Conservation (phyloP, 2,113 vertebrate genomes). For the Neodon shergylaensis region DNA sequence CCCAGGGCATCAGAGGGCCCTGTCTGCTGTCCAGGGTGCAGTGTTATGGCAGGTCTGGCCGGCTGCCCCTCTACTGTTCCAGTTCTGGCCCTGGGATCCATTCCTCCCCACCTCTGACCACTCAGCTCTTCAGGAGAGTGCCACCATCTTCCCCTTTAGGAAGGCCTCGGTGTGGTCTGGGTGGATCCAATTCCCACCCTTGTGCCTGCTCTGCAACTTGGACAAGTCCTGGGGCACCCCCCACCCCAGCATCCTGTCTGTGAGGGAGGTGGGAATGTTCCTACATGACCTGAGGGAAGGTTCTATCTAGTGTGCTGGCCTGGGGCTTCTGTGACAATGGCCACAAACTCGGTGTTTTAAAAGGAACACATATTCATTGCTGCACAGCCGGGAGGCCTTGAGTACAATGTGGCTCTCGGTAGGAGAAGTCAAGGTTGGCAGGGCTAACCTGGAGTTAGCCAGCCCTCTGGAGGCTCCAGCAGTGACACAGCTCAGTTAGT, state of each 20-base stretch:
- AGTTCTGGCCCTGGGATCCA: background rate
- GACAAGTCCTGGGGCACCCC: no score
- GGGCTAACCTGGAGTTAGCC: background rate
- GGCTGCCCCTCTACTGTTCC: background rate
- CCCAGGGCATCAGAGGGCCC: background rate
- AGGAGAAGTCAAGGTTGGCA: background rate
- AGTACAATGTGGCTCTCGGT: rapidly evolving
- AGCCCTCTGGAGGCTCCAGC: background rate
- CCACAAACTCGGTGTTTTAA: background rate
- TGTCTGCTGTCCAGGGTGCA: background rate
- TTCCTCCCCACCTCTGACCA: no score
- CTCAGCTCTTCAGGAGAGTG: background rate
- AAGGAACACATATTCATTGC: background rate
- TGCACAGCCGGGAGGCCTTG: background rate
- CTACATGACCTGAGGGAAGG: background rate
- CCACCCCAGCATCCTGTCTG: background rate
- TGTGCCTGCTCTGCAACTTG: rapidly evolving
- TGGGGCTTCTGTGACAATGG: background rate
- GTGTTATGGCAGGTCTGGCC: no score
- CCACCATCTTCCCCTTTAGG: background rate
- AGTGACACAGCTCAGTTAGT: background rate
- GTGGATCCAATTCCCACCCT: background rate
- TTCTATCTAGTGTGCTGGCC: rapidly evolving
- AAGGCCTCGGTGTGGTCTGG: background rate
- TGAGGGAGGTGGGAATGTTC: background rate